Conservation (phyloP, 2,888 invertebrate species). For the Cybosia mesomella region DNA sequence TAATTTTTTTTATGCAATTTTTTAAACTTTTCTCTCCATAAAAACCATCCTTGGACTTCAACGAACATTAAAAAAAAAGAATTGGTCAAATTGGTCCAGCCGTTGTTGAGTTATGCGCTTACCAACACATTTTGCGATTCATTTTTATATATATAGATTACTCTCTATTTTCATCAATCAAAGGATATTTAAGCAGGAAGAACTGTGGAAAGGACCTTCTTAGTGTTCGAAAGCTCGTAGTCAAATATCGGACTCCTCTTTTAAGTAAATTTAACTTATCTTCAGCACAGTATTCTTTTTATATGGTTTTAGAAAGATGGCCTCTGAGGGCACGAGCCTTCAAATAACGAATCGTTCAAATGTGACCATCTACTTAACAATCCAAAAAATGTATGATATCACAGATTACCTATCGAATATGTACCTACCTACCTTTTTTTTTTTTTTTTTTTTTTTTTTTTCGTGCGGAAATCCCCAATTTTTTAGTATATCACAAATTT, state of each 20-base stretch:
- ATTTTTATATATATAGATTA: too few species aligned
- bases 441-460: too few species aligned
- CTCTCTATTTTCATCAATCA: too few species aligned
- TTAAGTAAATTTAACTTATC: neutral
- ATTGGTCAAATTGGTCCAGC: too few species aligned
- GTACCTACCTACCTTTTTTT: too few species aligned
- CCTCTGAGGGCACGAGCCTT: neutral
- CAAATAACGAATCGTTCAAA: neutral
- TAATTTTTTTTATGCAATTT: too few species aligned
- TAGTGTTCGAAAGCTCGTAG: neutral
- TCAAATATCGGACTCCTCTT: neutral
- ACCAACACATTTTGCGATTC: too few species aligned
- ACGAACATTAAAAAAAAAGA: too few species aligned
- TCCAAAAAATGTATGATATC: slow-evolving; percentile 12
- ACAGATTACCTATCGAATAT: slow-evolving; percentile 19
- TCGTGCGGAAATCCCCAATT: neutral
- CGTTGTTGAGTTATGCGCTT: too few species aligned
- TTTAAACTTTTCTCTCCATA: too few species aligned
- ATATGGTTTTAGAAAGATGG: neutral
- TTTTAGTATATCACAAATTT: slow-evolving; percentile 26
- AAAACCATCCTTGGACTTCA: too few species aligned
- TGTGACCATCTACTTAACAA: slow-evolving; percentile 14
- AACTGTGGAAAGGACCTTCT: neutral
- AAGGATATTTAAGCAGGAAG: too few species aligned
- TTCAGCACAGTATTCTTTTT: neutral